Evolutionary conservation across 53 echinoderm and acorn worm species (phyloP), one percentile per base, ranked within the genome.

Genomic region (Actinopyga echinites): DNA sequence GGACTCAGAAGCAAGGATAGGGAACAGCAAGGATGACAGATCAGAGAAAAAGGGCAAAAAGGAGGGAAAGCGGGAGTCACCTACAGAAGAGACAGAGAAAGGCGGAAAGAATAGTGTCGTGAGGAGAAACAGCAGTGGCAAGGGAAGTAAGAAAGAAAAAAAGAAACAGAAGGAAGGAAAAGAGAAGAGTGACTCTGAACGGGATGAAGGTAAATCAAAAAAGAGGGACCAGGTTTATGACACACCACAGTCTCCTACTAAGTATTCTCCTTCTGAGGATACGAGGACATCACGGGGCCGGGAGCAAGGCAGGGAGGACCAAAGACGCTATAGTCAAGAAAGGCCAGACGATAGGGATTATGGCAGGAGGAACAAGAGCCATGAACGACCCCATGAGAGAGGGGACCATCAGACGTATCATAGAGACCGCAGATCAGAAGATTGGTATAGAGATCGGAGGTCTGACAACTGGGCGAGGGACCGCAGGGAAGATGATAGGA

Each of bases 161-260:
- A 87, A 93, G 52, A 62, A 75, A 4, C 79, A 89, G 23, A 83
- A 82, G 33, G 87, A 87, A 8, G 62, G 82, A 0, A 83, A 78
- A 66, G 74, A 53, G 6, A 34, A 55, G 36, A 83, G 84, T 6
- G 79, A 84, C 54, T 82, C 84, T 6, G 93, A 90, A 38, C 71
- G 89, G 12, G 86, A 83, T 37, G 91, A 87, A 71, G 63, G 35
- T 66, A 69, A 69, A 34, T 80, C 42, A 13, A 71, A 44, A 34
- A 42, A 71, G 21, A 25, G 20, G 0, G 71, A 71, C 38, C 49
- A 49, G 17, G 1, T 49, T 5, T 49, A 49, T 49, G 49, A 49
- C 49, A 49, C 49, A 2, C 49, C 49, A 49, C 49, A 49, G 17
- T 49, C 49, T 11, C 28, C 63, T 62, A 11, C 28, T 22, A 62